Conservation (phyloP, 2,113 vertebrate species). For the Actenoides hombroni region DNA sequence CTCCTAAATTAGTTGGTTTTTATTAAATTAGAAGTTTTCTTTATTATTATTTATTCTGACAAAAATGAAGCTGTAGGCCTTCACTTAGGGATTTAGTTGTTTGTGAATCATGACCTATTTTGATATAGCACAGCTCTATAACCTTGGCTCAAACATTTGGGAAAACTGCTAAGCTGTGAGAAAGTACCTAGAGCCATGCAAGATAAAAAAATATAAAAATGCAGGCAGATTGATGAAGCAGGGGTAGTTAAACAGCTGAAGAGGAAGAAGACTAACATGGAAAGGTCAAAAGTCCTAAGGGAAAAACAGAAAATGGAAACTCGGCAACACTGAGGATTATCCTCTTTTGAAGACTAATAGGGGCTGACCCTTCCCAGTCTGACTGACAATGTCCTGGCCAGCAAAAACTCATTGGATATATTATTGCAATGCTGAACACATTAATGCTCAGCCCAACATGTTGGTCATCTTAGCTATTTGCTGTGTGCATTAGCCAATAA, state of each 20-base stretch:
- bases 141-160: neutral
- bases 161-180: neutral
- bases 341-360: neutral
- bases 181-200: neutral
- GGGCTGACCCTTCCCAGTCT: neutral
- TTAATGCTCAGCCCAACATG: neutral
- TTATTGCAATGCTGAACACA: neutral
- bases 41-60: neutral
- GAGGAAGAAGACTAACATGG: neutral
- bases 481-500: neutral
- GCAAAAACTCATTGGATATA: neutral
- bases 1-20: neutral
- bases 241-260: neutral
- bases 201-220: neutral
- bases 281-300: neutral
- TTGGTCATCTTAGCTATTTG: neutral
- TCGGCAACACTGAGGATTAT: neutral
- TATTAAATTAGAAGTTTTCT: neutral
- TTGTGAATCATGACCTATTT: neutral
- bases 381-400: neutral
- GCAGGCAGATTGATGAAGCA: neutral
- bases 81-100: neutral
- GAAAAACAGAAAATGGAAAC: neutral
- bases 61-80: neutral
- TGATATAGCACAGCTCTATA: neutral